These are phyloP conservation scores for Crotalus helleri DNA, from an alignment of 2,113 vertebrate genomes.

Conservation along the genomic window DNA sequence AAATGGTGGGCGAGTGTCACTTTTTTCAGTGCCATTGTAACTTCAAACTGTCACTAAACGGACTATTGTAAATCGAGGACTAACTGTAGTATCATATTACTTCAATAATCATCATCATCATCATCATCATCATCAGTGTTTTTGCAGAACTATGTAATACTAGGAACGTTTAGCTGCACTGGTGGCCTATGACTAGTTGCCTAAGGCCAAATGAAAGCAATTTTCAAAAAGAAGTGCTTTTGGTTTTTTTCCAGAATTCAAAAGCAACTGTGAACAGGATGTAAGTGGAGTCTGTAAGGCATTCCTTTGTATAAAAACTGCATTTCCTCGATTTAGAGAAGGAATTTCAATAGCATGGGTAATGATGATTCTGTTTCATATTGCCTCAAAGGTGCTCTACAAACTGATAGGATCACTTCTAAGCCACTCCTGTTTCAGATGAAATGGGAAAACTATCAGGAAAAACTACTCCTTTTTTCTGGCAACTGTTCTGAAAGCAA, in stretches of 20 bases:
- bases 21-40: background rate
- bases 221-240: background rate
- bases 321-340: background rate
- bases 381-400: background rate
- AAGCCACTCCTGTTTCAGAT: background rate
- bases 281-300: background rate
- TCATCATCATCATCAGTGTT: background rate
- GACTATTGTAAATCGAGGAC: background rate
- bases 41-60: background rate
- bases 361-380: background rate
- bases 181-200: background rate
- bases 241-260: background rate
- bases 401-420: background rate
- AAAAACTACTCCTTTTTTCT: background rate
- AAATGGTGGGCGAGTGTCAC: background rate
- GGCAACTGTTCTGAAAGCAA: background rate
- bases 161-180: background rate
- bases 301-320: background rate
- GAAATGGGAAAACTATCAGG: background rate
- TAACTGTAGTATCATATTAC: background rate
- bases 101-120: background rate
- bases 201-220: background rate
- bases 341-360: background rate
- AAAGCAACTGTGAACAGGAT: background rate
- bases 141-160: background rate